Percentiles rank a stretch among this genome's conserved stretches.
Evolutionary conservation across 2,888 invertebrate species (phyloP).

Genomic region (Dryobota labecula): DNA sequence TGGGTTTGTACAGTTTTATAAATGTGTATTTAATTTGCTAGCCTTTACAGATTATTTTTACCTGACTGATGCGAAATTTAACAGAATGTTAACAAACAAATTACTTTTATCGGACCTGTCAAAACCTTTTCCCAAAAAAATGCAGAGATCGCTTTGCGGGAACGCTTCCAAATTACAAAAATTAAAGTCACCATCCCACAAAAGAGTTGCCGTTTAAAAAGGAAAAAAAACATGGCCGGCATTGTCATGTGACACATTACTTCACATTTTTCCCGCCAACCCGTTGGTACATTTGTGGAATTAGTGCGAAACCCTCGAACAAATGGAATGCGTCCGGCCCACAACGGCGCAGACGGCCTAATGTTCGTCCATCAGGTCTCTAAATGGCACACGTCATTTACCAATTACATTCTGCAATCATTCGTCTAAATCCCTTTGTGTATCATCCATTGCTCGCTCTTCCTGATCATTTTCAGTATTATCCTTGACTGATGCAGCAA

Average conservation of each 20-base stretch:
- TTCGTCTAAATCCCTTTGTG: neutral
- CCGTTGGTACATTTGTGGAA: conserved; percentile 86
- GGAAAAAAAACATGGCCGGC: conserved; percentile 57
- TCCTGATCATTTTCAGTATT: neutral
- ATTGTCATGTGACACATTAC: conserved; percentile 80
- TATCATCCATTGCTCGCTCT: conserved; percentile 69
- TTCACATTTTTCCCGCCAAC: conserved; percentile 80
- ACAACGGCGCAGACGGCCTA: conserved; percentile 87
- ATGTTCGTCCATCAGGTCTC: conserved; percentile 88
- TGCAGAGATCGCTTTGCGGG: conserved; percentile 14
- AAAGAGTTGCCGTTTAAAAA: conserved; percentile 50
- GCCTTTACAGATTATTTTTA: neutral
- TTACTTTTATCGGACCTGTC: neutral
- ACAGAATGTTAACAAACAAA: conserved; percentile 25
- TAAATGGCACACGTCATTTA: conserved; percentile 89
- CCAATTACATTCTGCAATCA: conserved; percentile 76
- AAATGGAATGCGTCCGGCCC: conserved; percentile 84
- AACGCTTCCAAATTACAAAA: conserved; percentile 46
- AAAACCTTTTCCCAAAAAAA: conserved; percentile 19
- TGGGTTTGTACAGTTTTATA: neutral
- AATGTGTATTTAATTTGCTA: neutral
- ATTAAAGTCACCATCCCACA: conserved; percentile 46
- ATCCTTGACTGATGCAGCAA: conserved; percentile 56
- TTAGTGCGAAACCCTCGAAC: conserved; percentile 83
- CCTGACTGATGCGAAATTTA: neutral